These are phyloP conservation scores for Spinibarbus caldwelli DNA, from an alignment of 2,797 vertebrate species.

Conservation along the genomic window DNA sequence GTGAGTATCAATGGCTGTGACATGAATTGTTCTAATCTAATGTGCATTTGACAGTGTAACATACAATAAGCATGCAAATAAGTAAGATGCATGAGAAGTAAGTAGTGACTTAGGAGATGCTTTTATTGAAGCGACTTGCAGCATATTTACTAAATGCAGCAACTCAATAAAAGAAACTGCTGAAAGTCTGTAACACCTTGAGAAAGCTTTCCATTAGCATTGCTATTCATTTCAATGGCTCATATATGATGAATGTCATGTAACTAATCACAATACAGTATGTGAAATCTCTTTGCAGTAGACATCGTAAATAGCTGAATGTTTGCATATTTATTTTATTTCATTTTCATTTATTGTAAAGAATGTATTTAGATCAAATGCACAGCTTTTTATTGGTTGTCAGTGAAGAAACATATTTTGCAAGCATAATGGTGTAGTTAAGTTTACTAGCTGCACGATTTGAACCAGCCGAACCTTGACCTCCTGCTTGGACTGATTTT, in stretches of 20 bases:
- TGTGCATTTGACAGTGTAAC: neutral
- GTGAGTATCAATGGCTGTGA: neutral
- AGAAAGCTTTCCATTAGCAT: neutral
- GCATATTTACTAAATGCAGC: neutral
- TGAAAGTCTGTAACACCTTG: neutral
- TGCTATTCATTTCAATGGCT: slow-evolving; percentile 8
- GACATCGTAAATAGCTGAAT: neutral
- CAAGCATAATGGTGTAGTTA: neutral
- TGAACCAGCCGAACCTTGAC: neutral
- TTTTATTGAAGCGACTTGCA: slow-evolving; percentile 9
- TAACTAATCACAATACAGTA: neutral
- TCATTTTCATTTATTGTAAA: neutral
- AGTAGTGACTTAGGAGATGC: neutral
- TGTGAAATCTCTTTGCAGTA: neutral
- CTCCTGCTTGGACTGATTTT: slow-evolving; percentile 11
- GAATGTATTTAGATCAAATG: neutral
- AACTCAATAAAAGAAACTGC: neutral
- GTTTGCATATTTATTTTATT: neutral
- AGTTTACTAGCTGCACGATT: neutral
- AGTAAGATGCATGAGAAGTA: neutral
- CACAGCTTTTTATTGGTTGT: neutral
- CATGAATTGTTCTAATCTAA: neutral
- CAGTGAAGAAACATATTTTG: neutral
- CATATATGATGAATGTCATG: neutral
- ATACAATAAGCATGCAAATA: slow-evolving; percentile 23